phyloP scores from a whole-genome alignment of 2,888 invertebrate genomes.

The Anagyrus pseudococci region DNA sequence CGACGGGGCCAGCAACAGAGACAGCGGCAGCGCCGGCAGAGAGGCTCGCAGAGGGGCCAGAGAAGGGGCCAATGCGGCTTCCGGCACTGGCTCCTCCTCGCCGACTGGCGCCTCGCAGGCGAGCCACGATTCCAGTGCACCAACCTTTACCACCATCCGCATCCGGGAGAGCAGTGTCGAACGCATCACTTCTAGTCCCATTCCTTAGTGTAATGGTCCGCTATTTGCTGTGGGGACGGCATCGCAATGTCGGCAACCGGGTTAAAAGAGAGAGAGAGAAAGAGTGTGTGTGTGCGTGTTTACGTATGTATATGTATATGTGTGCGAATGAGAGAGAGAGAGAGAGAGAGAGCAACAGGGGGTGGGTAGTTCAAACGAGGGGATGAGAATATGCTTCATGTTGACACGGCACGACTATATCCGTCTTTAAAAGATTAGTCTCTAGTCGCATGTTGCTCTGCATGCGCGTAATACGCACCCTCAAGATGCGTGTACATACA shows the following conservation, averaged over 20 bases:
- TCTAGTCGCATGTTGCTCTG: no score
- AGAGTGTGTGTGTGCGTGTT: background rate
- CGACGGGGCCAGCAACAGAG: background rate
- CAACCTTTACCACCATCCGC: conserved; percentile 59
- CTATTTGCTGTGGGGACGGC: no score
- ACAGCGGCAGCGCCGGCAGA: conserved; percentile 4
- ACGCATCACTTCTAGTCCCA: conserved; percentile 61
- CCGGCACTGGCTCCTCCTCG: conserved; percentile 51
- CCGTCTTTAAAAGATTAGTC: no score
- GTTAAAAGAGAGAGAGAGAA: background rate
- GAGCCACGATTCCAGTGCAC: conserved; percentile 27
- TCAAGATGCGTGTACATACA: conserved; percentile 17
- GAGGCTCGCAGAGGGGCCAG: background rate
- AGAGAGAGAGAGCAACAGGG: conserved; percentile 1
- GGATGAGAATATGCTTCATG: no score
- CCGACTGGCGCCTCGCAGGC: conserved; percentile 43
- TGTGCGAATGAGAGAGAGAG: conserved; percentile 20
- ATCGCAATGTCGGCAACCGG: no score
- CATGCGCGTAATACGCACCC: conserved; percentile 9
- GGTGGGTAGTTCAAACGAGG: no score
- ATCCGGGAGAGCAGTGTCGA: conserved; percentile 61
- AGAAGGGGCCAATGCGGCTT: conserved; percentile 33
- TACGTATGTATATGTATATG: conserved; percentile 19
- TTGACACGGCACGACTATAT: no score
- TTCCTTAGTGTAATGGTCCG: conserved; percentile 53